phyloP scores from a whole-genome alignment of 2,113 vertebrate species.

The Eulacestoma nigropectus region DNA sequence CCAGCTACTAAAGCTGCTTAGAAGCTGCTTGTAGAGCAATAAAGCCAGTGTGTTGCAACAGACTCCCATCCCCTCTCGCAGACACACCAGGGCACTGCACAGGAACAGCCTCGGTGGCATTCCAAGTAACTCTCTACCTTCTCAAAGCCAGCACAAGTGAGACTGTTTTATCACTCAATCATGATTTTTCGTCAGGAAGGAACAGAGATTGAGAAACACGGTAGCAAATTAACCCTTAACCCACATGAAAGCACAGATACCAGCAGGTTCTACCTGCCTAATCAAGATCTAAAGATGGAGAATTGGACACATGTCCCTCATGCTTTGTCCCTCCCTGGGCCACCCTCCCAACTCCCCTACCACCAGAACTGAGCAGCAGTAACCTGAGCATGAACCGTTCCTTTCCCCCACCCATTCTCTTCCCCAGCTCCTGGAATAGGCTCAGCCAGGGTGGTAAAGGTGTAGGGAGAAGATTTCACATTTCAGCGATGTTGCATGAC shows the following conservation, averaged over 20 bases:
- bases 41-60: slow-evolving; percentile 19
- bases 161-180: slow-evolving; percentile 29
- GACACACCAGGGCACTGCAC: neutral
- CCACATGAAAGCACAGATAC: slow-evolving; percentile 14
- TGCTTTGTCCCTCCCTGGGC: neutral
- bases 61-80: neutral
- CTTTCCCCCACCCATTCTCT: neutral
- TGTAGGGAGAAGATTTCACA: neutral
- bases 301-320: neutral
- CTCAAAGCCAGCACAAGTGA: neutral
- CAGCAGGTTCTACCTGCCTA: slow-evolving; percentile 25
- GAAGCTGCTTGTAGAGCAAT: neutral
- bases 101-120: slow-evolving; percentile 37
- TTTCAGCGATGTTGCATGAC: slow-evolving; percentile 11
- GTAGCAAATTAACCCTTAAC: slow-evolving; percentile 21
- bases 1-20: slow-evolving; percentile 12
- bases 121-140: slow-evolving; percentile 27
- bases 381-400: neutral
- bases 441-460: neutral
- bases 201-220: slow-evolving; percentile 22
- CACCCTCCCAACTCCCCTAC: neutral
- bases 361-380: neutral
- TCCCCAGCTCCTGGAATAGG: neutral
- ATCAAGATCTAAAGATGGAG: neutral
- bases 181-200: slow-evolving; percentile 13